Base-by-base conservation (phyloP, 35 echinoderm and acorn worm genomes). In the Apostichopus japonicus region DNA sequence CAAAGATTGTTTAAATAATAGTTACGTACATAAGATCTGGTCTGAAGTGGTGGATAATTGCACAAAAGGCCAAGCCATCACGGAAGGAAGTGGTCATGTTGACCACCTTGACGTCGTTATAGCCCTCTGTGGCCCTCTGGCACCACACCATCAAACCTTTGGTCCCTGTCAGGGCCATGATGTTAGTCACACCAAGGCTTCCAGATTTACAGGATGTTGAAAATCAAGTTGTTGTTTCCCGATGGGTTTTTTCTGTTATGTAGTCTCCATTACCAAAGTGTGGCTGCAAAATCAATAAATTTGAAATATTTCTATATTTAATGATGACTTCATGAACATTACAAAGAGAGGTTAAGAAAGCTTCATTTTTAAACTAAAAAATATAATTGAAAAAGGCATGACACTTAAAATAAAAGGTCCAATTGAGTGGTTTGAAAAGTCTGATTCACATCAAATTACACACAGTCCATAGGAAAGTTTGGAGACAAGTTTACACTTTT, bases 61-160 rank as follows among this genome's bases (percentile, higher is more conserved):
- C 97, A 80, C 97, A 99, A 89, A 99, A 99, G 14, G 97, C 97
- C 23, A 99, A 91, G 23, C 97, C 97, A 90, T 99, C 97, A 61
- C 90, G 88, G 87, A 95, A 99, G 6, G 97, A 99, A 23, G 92
- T 96, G 9, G 93, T 94, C 97, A 99, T 99, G 84, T 99, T 96
- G 22, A 81, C 87, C 8, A 99, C 92, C 56, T 99, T 93, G 81
- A 99, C 97, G 91, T 96, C 92, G 9, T 92, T 90, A 94, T 96
- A 99, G 82, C 97, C 95, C 21, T 96, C 95, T 2, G 97, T 94
- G 24, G 70, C 78, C 53, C 90, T 78, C 81, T 96, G 93, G 76
- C 93, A 93, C 97, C 97, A 99, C 0, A 93, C 79, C 84, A 95
- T 90, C 75, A 99, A 90, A 15, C 95, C 97, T 79, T 99, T 99